Percentiles rank a stretch among this genome's conserved stretches.
Conservation (phyloP, 2,113 vertebrate genomes). For the Xyrauchen texanus region DNA sequence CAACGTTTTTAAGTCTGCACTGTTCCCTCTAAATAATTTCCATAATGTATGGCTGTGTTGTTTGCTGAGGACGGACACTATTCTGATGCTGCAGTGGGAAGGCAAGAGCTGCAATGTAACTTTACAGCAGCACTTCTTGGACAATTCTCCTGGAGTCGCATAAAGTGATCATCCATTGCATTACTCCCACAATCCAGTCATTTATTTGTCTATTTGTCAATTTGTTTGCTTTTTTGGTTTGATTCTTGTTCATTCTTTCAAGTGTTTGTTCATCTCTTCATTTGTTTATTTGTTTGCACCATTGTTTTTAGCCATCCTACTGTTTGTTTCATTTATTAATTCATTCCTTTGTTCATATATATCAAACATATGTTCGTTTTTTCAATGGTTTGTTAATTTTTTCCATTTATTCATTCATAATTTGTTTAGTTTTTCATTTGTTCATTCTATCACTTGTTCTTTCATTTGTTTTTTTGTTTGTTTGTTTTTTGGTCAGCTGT, state of each 20-base stretch:
- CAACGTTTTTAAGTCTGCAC: constrained; percentile 19
- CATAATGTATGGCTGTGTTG: constrained; percentile 22
- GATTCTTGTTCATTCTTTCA: no score
- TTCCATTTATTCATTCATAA: no score
- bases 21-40: constrained; percentile 5
- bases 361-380: no score
- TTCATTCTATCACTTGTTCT: no score
- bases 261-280: no score
- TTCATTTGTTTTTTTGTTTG: no score
- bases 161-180: background rate
- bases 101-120: background rate
- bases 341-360: background rate
- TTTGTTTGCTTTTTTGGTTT: constrained; percentile 1
- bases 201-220: background rate
- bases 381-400: no score
- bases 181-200: background rate
- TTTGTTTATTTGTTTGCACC: no score
- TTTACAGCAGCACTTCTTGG: constrained; percentile 10
- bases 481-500: no score
- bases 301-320: no score
- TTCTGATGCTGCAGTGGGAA: background rate
- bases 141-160: background rate
- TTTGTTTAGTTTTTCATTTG: no score
- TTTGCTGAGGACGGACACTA: constrained; percentile 14
- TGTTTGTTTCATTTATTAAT: background rate